A percentile compares a stretch with the other conserved stretches of the same genome.
Conservation (phyloP, 2,113 vertebrate genomes). For the Corynorhinus townsendii region DNA sequence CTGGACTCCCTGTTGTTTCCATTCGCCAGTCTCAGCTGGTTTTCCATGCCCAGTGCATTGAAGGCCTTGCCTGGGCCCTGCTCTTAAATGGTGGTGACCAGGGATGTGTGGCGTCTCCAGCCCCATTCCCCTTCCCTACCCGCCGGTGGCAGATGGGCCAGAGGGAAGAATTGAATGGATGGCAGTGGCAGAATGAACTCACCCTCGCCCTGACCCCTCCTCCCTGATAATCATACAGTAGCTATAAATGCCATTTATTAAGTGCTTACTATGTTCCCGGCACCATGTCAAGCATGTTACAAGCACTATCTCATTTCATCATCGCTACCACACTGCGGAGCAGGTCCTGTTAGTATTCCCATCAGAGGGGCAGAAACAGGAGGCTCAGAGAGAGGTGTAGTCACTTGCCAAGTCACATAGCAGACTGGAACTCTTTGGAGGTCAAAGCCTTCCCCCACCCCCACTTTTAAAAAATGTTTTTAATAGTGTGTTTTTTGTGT, state of each 20-base stretch:
- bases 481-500: too few relatives aligned
- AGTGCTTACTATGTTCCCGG: constrained; percentile 27
- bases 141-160: background rate
- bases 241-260: constrained; percentile 30
- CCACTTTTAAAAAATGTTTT: too few relatives aligned
- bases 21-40: background rate
- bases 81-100: background rate
- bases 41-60: background rate
- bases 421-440: background rate
- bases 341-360: background rate
- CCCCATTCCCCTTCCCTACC: background rate
- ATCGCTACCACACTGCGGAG: background rate
- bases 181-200: background rate
- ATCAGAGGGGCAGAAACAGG: background rate
- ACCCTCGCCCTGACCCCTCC: background rate
- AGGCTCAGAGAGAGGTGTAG: background rate
- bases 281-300: constrained; percentile 41
- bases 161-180: background rate
- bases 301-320: constrained; percentile 35
- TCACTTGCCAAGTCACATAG: background rate
- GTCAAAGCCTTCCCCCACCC: background rate
- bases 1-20: background rate
- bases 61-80: background rate
- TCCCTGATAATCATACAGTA: background rate
- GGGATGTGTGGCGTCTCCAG: background rate